These are phyloP conservation scores for Anoplophora glabripennis DNA, from an alignment of 1,140 invertebrate species.

Conservation along the genomic window DNA sequence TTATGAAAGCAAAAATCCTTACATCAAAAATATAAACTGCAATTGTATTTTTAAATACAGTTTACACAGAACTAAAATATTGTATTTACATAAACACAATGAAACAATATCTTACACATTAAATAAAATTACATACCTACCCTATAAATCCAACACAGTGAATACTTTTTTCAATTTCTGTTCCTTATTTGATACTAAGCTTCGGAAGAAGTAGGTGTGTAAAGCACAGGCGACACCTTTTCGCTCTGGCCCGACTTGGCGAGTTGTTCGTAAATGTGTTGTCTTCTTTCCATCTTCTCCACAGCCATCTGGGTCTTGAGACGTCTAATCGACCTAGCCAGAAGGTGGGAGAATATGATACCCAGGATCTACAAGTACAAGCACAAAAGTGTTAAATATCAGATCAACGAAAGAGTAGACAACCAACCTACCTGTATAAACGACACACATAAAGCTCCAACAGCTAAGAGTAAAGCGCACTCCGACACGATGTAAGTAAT, in stretches of 20 bases:
- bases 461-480: conserved; percentile 73
- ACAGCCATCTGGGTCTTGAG: conserved; percentile 71
- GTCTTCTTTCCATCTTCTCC: conserved; percentile 64
- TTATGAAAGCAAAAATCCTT: too few relatives aligned
- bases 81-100: conserved; percentile 6
- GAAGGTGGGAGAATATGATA: conserved; percentile 79
- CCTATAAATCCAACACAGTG: not conserved
- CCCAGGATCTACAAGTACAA: conserved; percentile 70
- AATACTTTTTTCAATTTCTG: not conserved
- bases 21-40: too few relatives aligned
- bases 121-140: not conserved
- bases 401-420: not conserved
- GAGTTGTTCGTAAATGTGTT: conserved; percentile 51
- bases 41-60: too few relatives aligned
- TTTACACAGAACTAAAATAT: not conserved
- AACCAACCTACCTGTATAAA: conserved; percentile 65
- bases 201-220: conserved; percentile 19
- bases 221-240: conserved; percentile 13
- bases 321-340: conserved; percentile 77
- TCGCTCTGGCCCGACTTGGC: conserved; percentile 15
- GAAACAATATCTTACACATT: not conserved
- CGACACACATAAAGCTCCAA: conserved; percentile 75
- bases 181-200: conserved; percentile 9
- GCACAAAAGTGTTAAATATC: not conserved
- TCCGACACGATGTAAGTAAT: conserved; percentile 66